Conservation (phyloP, 2,888 invertebrate species). For the Exephanes ischioxanthus region DNA sequence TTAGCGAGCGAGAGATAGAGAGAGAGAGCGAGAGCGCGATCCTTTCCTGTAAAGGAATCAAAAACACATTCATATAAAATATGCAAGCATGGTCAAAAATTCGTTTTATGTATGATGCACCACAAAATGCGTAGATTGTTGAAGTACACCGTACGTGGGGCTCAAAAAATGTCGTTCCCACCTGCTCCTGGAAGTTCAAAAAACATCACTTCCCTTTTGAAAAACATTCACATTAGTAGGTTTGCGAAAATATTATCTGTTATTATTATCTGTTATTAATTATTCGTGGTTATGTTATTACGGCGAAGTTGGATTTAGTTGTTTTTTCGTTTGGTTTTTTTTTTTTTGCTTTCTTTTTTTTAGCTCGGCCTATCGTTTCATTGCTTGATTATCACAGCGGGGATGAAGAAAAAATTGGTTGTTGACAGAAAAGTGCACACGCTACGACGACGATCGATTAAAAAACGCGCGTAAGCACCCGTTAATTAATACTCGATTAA, state of each 20-base stretch:
- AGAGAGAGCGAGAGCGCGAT: conserved; percentile 83
- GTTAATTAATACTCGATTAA: conserved; percentile 38
- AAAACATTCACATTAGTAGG: conserved; percentile 81
- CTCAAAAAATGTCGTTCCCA: conserved; percentile 85
- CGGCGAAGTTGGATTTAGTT: conserved; percentile 62
- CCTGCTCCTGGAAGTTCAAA: conserved; percentile 85
- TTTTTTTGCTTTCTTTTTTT: conserved; percentile 65
- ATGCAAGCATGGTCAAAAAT: conserved; percentile 86
- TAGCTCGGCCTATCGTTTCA: conserved; percentile 73
- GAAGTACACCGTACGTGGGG: conserved; percentile 84
- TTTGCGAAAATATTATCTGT: conserved; percentile 65
- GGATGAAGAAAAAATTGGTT: conserved; percentile 67
- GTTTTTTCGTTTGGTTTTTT: conserved; percentile 35
- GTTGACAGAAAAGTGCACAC: conserved; percentile 44
- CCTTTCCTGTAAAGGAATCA: conserved; percentile 85
- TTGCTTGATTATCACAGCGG: conserved; percentile 70
- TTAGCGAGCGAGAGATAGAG: conserved; percentile 68
- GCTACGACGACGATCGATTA: conserved; percentile 40
- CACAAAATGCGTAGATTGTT: conserved; percentile 84
- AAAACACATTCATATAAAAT: conserved; percentile 85
- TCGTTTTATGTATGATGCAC: conserved; percentile 84
- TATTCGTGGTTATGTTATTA: conserved; percentile 60
- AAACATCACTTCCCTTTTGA: conserved; percentile 85
- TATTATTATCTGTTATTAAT: conserved; percentile 44
- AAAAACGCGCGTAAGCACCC: conserved; percentile 71